phyloP scores from a whole-genome alignment of 2,113 vertebrate species.

The Ardeotis arabs region DNA sequence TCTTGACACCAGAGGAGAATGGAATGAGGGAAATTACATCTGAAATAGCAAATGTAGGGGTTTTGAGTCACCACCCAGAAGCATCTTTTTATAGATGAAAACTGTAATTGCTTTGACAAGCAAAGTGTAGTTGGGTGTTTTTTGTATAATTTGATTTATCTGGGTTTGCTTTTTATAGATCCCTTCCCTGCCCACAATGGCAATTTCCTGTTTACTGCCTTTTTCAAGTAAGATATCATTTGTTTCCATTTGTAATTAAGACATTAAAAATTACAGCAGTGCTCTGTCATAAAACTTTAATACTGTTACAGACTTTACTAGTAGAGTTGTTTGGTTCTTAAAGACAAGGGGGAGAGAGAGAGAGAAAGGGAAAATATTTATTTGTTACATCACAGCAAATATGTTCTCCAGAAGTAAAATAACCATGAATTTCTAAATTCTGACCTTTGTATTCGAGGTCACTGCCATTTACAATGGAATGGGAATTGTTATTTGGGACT shows the following conservation, averaged over 20 bases:
- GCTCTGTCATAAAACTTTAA: constrained; percentile 6
- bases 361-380: not conserved
- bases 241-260: constrained; percentile 43
- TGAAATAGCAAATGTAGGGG: constrained; percentile 58
- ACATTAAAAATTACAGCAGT: constrained; percentile 24
- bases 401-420: constrained; percentile 48
- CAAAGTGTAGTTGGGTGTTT: constrained; percentile 1
- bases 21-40: constrained; percentile 56
- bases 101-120: constrained; percentile 52
- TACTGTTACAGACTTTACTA: not conserved
- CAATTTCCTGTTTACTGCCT: constrained; percentile 37
- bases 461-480: constrained; percentile 49
- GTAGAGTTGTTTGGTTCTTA: constrained; percentile 23
- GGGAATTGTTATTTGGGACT: constrained; percentile 37
- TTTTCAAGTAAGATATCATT: not conserved
- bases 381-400: not conserved
- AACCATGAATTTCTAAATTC: constrained; percentile 45
- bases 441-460: constrained; percentile 51
- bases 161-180: constrained; percentile 56
- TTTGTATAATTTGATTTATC: constrained; percentile 57
- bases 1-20: constrained; percentile 45
- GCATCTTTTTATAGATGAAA: constrained; percentile 65
- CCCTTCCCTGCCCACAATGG: not conserved
- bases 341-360: not conserved
- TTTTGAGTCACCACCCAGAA: constrained; percentile 66